Percentiles rank a stretch among this genome's conserved stretches.
These are phyloP conservation scores for Halcyon malimbica DNA, from an alignment of 2,113 vertebrate species.

Conservation along the genomic window DNA sequence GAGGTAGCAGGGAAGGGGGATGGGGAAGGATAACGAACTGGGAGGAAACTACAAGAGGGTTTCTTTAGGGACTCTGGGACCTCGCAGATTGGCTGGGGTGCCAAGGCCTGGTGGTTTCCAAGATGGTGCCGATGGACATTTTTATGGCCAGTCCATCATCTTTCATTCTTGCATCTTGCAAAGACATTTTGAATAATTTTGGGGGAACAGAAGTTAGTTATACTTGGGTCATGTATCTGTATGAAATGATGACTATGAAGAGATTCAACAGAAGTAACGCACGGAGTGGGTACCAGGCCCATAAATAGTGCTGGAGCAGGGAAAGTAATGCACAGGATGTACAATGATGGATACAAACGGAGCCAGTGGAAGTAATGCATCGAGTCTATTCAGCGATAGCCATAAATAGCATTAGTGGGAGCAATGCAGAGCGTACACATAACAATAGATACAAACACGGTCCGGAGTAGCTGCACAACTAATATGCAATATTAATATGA, in stretches of 20 bases:
- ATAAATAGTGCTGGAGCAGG: neutral
- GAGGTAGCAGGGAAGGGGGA: neutral
- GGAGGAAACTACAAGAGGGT: neutral
- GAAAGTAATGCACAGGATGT: neutral
- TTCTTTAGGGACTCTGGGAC: neutral
- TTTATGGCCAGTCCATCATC: neutral
- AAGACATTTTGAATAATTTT: neutral
- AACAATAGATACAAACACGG: neutral
- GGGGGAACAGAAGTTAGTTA: neutral
- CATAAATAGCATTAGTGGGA: constrained; percentile 53
- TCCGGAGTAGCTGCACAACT: neutral
- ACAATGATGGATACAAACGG: neutral
- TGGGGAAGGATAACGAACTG: rapidly evolving
- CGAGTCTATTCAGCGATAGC: neutral
- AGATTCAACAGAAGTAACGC: neutral
- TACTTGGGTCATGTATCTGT: neutral
- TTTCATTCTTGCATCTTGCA: neutral
- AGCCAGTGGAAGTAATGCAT: constrained; percentile 4
- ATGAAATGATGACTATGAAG: neutral
- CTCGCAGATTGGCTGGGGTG: rapidly evolving
- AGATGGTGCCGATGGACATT: neutral
- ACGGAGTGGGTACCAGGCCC: neutral
- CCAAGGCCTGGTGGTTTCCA: neutral
- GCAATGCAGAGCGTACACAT: neutral
- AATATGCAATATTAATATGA: neutral